Evolutionary conservation across 2,113 vertebrate genomes (phyloP).

Genomic region (Mobula hypostoma): DNA sequence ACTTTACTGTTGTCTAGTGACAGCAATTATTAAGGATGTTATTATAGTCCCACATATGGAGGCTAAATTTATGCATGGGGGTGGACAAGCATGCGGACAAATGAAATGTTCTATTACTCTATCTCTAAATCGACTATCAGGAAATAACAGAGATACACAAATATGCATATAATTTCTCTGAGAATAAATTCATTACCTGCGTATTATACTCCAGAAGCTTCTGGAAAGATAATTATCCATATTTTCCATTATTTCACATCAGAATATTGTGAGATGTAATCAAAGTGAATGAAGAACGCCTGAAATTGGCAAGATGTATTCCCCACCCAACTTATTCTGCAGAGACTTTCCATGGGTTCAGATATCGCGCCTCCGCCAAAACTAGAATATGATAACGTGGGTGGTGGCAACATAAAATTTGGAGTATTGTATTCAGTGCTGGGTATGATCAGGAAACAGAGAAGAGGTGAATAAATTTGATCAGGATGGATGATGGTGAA

Average conservation of each 20-base stretch:
- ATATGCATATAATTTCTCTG: neutral
- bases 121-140: neutral
- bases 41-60: conserved; percentile 22
- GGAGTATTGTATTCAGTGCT: too few relatives aligned
- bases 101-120: conserved; percentile 29
- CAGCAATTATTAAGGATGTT: conserved; percentile 26
- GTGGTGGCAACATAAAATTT: too few relatives aligned
- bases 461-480: too few relatives aligned
- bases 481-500: too few relatives aligned
- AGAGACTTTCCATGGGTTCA: neutral
- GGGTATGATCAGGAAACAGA: too few relatives aligned
- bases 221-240: neutral
- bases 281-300: too few relatives aligned
- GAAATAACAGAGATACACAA: conserved; percentile 15
- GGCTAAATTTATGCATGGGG: conserved; percentile 1
- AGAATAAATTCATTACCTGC: neutral
- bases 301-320: neutral
- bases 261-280: neutral
- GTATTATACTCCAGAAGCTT: neutral
- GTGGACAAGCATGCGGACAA: conserved; percentile 10
- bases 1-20: conserved; percentile 13
- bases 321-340: neutral
- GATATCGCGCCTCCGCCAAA: neutral
- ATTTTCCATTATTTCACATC: neutral
- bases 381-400: too few relatives aligned